These are phyloP conservation scores for Pseudochaenichthys georgianus DNA, from an alignment of 2,797 vertebrate genomes.

Conservation along the genomic window DNA sequence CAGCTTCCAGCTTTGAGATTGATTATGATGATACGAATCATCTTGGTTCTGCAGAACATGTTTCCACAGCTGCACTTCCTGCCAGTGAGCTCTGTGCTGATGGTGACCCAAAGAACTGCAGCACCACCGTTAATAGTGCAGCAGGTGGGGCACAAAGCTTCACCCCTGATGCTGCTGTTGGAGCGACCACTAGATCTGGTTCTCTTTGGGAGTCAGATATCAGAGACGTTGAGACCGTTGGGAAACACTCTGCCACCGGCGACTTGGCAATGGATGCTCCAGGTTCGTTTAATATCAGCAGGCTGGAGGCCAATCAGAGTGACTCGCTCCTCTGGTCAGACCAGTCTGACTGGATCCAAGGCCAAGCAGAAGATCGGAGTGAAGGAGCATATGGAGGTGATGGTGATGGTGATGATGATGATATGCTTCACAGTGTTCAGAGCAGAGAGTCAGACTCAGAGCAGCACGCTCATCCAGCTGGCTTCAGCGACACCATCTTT, in stretches of 20 bases:
- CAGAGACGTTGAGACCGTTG: background rate
- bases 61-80: constrained; percentile 1
- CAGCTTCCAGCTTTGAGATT: background rate
- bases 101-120: background rate
- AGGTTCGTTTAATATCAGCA: constrained; percentile 6
- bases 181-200: background rate
- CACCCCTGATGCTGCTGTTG: background rate
- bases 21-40: background rate
- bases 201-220: background rate
- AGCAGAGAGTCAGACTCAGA: constrained; percentile 26
- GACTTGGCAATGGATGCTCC: background rate
- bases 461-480: background rate
- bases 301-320: background rate
- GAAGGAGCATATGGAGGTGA: constrained; percentile 5
- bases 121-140: background rate
- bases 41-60: background rate
- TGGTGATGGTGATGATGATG: background rate
- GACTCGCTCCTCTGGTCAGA: background rate
- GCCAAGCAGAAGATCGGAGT: background rate
- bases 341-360: background rate
- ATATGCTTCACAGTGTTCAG: constrained; percentile 16
- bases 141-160: background rate
- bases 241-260: background rate
- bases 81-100: background rate
- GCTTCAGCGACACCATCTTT: background rate